Base-by-base conservation (phyloP, 2,888 invertebrate species). In the Ophion slaviceki region DNA sequence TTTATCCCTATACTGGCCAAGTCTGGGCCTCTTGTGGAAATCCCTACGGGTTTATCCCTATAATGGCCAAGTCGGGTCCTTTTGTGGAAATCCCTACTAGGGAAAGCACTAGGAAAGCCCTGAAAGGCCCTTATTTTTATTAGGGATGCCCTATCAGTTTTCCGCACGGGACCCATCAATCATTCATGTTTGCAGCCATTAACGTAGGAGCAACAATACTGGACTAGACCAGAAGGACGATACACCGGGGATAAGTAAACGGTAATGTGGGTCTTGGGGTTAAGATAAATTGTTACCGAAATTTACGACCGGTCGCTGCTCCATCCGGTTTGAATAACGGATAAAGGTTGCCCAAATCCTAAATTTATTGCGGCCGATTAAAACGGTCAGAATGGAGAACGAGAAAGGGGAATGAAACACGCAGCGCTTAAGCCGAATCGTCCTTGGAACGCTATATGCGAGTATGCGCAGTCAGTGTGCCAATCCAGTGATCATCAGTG, bases 251-350 rank as follows among this genome's bases (percentile, higher is more conserved):
- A 28, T 66, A 28, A 32, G 20, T 14, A 17, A 32, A 36, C 14
- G 66, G 17, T 36, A 14, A 14, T 17, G 32, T 17, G 17, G 28
- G 66, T 32, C 28, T 28, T 36, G 32, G 66, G 6, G 14, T 66
- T 66, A 36, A 10, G 66, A 66, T 66, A 66, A 66, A 32, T 66
- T 66, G 66, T 66, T 32, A 28, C 28, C 36, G 66, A 28, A 66
- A 66, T 66, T 32, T 66, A 36, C 66, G 66, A 66, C 66, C 36
- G 66, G 32, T 36, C 36, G 32, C 6, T 32, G 36, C 36, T 66
- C 17, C 36, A 32, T 66, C 5, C 7, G 28, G 28, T 20, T 17
- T 71, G 57, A 71, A 57, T 68, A 40, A 24, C 24, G 57, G 28
- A 71, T 59, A 59, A 66, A 66, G 17, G 28, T 28, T 66, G 17